Base-by-base conservation (phyloP, 2,113 vertebrate genomes). In the Hippocampus barbouri region DNA sequence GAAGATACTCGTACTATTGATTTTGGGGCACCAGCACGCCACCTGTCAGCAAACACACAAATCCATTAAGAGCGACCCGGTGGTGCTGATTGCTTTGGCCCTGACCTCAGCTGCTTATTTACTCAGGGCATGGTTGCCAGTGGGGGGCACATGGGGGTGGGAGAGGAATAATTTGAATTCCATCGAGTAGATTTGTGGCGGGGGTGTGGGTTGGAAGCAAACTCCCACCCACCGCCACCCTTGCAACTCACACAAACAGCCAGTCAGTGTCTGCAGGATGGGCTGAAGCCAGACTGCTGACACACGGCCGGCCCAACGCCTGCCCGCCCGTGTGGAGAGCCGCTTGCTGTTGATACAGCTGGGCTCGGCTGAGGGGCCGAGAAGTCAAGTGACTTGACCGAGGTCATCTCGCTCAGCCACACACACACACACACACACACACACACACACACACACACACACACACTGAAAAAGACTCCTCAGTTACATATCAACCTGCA, bases 311-410 rank as follows among this genome's bases (percentile, higher is more conserved):
- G 85, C 85, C 85, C 82, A 76, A 78, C 77, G 80, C 77, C 81
- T 76, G 75, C 69, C 51, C 18, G 77, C 67, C 51, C 15, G 79
- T 75, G 68, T 47, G 85, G 57, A 84, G 66, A 60, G 5, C 75
- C 76, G 83, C 73, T 67, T 20, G 51, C 74, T 91, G 89, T 91
- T 92, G 90, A 88, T 90, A 87, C 91, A 92, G 91, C 91, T 92
- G 91, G 88, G 79, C 69, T 40, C 79, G 81, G 81, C 83, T 69
- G 81, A 89, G 79, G 89, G 86, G 88, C 76, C 57, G 82, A 90
- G 89, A 90, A 88, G 89, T 91, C 89, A 91, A 91, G 87, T 90
- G 89, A 87, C 88, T 89, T 88, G 87, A 90, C 85, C 80, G 61
- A 72, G 86, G 89, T 91, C 89, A 88, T 79, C 64, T 69, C 80